Evolutionary conservation across 2,113 vertebrate genomes (phyloP), one percentile per base, ranked within the genome.

Genomic region (Nyctereutes procyonoides): DNA sequence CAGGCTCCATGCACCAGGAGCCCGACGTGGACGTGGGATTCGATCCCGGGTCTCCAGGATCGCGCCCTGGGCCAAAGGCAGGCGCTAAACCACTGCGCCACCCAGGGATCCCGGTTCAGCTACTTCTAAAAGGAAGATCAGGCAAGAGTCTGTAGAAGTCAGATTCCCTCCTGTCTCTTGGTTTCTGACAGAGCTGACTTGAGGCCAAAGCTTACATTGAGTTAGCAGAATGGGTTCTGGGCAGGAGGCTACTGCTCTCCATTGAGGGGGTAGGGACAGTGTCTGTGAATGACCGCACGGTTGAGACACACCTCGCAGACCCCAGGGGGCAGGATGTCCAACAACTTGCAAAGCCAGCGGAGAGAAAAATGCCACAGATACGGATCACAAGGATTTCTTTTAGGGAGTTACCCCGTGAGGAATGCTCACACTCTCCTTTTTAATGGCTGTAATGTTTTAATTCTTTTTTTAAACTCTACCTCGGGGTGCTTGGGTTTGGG

Each of bases 131-230:
- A 74, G 12, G 71, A 93, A 84, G 62, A 74, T 43, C n/a, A 69
- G 51, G 62, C 22, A 43, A 73, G 5, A 38, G 15, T 19, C 62
- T 35, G 67, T 48, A 30, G 43, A 79, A 84, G 16, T 43, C n/a
- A 79, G 19, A 62, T 32, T 63, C 51, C n/a, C 7, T 53, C 19
- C 20, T 16, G 1, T 48, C 28, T 87, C 86, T 96, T 2, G 5
- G 32, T 71, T 90, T 88, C 93, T 69, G 38, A 87, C 69, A 76
- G 28, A 82, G 51, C 51, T 83, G n/a, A 94, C 22, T 74, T 88
- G 38, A 24, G 80, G 38, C 60, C 92, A 93, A 74, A 93, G 22
- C 63, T 92, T 35, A 48, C 35, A 43, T 67, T 43, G 80, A 35
- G 80, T 90, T 79, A 92, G 38, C 48, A 90, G 48, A 77, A 93